Conservation (phyloP, 2,888 invertebrate genomes). For the Drosophila demipolita region DNA sequence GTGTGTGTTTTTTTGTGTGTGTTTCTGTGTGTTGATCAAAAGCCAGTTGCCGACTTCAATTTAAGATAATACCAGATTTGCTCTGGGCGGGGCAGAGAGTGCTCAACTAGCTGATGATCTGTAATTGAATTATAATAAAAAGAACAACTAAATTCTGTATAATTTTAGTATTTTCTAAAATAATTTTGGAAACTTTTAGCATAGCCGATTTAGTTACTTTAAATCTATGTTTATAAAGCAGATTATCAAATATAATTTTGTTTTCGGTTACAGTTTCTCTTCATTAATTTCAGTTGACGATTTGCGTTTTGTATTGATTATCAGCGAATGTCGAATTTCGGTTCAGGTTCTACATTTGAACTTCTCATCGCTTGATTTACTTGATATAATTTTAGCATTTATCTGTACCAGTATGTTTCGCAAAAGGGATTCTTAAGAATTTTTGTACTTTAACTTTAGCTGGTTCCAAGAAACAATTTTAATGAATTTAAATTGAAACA, state of each 20-base stretch:
- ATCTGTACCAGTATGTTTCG: background rate
- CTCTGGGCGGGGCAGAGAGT: background rate
- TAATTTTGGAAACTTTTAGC: background rate
- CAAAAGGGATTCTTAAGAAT: background rate
- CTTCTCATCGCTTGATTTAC: background rate
- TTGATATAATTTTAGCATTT: background rate
- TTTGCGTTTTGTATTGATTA: background rate
- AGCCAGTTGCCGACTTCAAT: slow-evolving; percentile 31
- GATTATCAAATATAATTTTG: background rate
- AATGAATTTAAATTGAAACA: slow-evolving; percentile 1
- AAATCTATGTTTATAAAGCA: background rate
- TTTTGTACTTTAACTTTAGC: background rate
- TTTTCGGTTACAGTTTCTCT: background rate
- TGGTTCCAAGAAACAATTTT: background rate
- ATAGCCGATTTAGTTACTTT: background rate
- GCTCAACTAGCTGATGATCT: slow-evolving; percentile 7
- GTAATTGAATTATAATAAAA: background rate
- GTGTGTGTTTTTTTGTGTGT: background rate
- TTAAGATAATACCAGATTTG: slow-evolving; percentile 12
- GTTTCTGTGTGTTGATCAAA: slow-evolving; percentile 47
- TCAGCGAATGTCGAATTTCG: background rate
- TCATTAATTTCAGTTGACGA: background rate
- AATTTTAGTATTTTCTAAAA: background rate
- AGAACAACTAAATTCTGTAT: background rate
- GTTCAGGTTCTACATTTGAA: background rate